Percentiles rank a stretch among this genome's conserved stretches.
phyloP scores from a whole-genome alignment of 2,888 invertebrate species.

The Nomada flava region DNA sequence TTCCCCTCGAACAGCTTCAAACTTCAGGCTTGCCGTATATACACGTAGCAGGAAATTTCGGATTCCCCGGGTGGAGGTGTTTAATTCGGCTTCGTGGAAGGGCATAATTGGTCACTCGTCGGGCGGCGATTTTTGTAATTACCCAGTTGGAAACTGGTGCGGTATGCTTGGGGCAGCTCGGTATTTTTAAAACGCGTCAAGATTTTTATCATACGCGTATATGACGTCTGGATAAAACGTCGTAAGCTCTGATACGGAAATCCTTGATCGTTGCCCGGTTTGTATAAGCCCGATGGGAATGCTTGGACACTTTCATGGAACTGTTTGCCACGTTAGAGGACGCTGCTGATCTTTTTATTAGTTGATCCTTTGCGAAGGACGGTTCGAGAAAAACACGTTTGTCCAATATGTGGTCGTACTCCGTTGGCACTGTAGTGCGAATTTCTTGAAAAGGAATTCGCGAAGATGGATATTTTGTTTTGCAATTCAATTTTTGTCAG shows the following conservation, averaged over 20 bases:
- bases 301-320: too few species aligned
- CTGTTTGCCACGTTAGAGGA: too few species aligned
- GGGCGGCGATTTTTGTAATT: constrained; percentile 6
- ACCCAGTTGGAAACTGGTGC: constrained; percentile 15
- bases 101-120: constrained; percentile 25
- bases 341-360: too few species aligned
- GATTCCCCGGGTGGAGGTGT: too few species aligned
- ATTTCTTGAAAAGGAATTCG: too few species aligned
- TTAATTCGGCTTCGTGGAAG: background rate
- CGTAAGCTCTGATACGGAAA: too few species aligned
- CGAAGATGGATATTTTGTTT: background rate
- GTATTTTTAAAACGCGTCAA: constrained; percentile 48
- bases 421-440: too few species aligned
- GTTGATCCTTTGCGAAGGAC: too few species aligned
- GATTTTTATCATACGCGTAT: background rate
- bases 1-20: background rate
- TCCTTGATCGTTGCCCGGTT: too few species aligned
- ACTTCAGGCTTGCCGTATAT: background rate
- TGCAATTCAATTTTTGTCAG: constrained; percentile 5
- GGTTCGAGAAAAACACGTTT: too few species aligned
- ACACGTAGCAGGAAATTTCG: background rate
- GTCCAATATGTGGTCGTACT: too few species aligned
- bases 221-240: constrained; percentile 33
- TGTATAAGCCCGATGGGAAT: too few species aligned
- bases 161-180: constrained; percentile 50